These are phyloP conservation scores for Paraplagusia blochii DNA, from an alignment of 2,113 vertebrate species.

Conservation along the genomic window DNA sequence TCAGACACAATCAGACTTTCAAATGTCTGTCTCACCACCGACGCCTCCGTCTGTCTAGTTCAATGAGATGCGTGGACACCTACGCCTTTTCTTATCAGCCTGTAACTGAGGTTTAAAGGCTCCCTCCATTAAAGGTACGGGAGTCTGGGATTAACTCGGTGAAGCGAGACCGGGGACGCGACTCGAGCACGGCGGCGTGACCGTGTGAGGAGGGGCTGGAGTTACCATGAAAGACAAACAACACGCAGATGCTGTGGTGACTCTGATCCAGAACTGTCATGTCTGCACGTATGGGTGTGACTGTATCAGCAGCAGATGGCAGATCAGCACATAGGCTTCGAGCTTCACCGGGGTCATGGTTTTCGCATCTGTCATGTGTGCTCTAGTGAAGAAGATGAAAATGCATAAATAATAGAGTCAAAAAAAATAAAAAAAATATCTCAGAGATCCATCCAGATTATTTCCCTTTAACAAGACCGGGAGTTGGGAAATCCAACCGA, in stretches of 20 bases:
- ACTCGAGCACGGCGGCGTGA: not conserved
- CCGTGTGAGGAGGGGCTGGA: not conserved
- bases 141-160: not conserved
- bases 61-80: constrained; percentile 14
- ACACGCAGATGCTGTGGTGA: not conserved
- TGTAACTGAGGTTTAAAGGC: not conserved
- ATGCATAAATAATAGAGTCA: too few relatives aligned
- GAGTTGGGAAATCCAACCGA: too few relatives aligned
- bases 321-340: constrained; percentile 22
- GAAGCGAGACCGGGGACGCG: constrained; percentile 1
- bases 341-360: not conserved
- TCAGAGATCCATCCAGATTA: too few relatives aligned
- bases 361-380: too few relatives aligned
- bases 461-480: too few relatives aligned
- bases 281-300: not conserved
- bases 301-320: constrained; percentile 24
- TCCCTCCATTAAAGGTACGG: constrained; percentile 3
- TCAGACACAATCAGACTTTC: not conserved
- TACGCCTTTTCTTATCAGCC: not conserved
- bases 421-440: too few relatives aligned
- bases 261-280: constrained; percentile 25
- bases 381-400: too few relatives aligned
- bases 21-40: constrained; percentile 7
- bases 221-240: constrained; percentile 12
- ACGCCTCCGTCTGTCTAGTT: constrained; percentile 1